Percentiles rank a stretch among this genome's conserved stretches.
These are phyloP conservation scores for Thymelicus sylvestris DNA, from an alignment of 2,888 invertebrate genomes.

Conservation along the genomic window DNA sequence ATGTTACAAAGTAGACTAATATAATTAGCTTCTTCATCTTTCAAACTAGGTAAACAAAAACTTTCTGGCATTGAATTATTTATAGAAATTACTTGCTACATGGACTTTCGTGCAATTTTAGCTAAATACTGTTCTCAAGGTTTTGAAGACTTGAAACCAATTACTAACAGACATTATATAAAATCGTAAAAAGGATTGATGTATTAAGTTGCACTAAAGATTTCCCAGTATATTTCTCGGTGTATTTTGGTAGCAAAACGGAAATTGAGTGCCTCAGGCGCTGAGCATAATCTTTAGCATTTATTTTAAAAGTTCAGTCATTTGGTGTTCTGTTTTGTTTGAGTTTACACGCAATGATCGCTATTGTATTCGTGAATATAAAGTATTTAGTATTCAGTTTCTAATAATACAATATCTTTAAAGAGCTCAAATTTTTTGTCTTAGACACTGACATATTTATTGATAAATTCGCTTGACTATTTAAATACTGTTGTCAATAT, in stretches of 20 bases:
- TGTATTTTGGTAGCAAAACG: conserved; percentile 61
- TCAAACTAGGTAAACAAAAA: too few relatives aligned
- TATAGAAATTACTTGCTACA: background rate
- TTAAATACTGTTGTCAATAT: too few relatives aligned
- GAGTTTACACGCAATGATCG: background rate
- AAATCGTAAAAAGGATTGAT: conserved; percentile 28
- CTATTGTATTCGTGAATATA: background rate
- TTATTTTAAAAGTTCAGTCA: conserved; percentile 52
- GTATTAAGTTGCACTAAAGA: conserved; percentile 60
- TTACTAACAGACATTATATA: background rate
- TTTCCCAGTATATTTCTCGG: conserved; percentile 43
- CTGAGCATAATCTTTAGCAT: conserved; percentile 62
- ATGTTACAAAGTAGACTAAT: too few relatives aligned
- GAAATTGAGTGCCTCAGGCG: conserved; percentile 69
- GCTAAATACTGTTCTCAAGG: too few relatives aligned
- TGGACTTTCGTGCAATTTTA: background rate
- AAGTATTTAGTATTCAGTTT: too few relatives aligned
- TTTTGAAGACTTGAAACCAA: too few relatives aligned
- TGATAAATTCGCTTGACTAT: too few relatives aligned
- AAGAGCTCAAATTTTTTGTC: too few relatives aligned
- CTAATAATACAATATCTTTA: too few relatives aligned
- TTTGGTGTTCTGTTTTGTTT: conserved; percentile 8
- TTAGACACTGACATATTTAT: too few relatives aligned
- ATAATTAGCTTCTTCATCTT: too few relatives aligned
- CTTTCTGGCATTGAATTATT: too few relatives aligned